Evolutionary conservation across 2,888 invertebrate genomes (phyloP).

Genomic region (Drosophila borborema): DNA sequence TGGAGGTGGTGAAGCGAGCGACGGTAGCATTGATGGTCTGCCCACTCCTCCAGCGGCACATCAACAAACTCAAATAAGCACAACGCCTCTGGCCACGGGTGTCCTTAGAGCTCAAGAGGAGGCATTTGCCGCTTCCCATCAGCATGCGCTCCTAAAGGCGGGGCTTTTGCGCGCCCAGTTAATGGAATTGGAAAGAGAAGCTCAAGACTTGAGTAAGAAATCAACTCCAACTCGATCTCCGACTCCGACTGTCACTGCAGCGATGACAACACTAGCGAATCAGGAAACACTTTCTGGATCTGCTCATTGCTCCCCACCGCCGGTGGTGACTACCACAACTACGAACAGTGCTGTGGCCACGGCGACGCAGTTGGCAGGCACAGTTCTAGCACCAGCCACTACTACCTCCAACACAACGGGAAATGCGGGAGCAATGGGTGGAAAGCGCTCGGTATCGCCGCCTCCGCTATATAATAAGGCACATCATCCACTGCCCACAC

Average conservation of each 20-base stretch:
- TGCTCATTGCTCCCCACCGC: conserved; percentile 64
- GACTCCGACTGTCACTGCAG: not conserved
- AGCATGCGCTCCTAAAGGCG: conserved; percentile 67
- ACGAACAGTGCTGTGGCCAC: conserved; percentile 48
- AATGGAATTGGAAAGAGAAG: conserved; percentile 74
- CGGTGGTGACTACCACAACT: conserved; percentile 61
- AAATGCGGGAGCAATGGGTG: conserved; percentile 47
- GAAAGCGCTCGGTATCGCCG: conserved; percentile 81
- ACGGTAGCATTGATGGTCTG: conserved; percentile 54
- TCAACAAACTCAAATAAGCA: conserved; percentile 70
- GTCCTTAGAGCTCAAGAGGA: conserved; percentile 65
- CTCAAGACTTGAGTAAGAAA: conserved; percentile 81
- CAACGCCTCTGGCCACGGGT: conserved; percentile 68
- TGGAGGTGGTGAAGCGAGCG: conserved; percentile 56
- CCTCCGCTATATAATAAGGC: conserved; percentile 83
- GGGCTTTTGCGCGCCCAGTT: conserved; percentile 66
- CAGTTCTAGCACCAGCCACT: conserved; percentile 64
- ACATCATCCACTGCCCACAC: conserved; percentile 77
- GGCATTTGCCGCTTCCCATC: conserved; percentile 59
- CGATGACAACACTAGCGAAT: conserved; percentile 7
- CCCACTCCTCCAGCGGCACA: conserved; percentile 73
- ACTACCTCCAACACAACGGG: conserved; percentile 59
- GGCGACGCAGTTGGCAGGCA: conserved; percentile 52
- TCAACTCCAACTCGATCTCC: conserved; percentile 41
- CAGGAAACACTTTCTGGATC: conserved; percentile 29